Evolutionary conservation across 2,113 vertebrate species (phyloP).

Genomic region (Chloropsis hardwickii): DNA sequence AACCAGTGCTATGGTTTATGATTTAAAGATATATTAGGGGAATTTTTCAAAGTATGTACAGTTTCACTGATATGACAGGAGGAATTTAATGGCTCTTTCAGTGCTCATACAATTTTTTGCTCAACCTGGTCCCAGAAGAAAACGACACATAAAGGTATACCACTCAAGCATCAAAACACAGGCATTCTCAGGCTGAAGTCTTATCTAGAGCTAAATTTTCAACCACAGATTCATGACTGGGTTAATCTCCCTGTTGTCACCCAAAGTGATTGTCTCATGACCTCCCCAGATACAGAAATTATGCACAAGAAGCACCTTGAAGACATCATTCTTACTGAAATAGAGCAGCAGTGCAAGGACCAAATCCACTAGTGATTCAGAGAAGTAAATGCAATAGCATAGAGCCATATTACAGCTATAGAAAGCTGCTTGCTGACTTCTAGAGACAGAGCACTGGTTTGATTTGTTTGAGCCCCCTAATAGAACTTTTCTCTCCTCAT

Average conservation of each 20-base stretch:
- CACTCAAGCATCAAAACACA: not conserved
- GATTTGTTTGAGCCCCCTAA: not conserved
- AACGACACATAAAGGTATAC: not conserved
- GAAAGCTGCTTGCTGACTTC: not conserved
- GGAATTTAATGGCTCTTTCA: not conserved
- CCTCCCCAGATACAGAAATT: not conserved
- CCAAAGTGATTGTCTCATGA: not conserved
- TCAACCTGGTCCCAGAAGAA: not conserved
- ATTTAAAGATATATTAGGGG: not conserved
- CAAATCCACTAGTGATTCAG: not conserved
- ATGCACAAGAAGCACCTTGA: not conserved
- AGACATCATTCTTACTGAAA: not conserved
- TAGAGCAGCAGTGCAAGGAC: not conserved
- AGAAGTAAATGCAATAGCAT: not conserved
- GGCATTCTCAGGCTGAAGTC: not conserved
- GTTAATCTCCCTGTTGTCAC: not conserved
- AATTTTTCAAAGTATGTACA: not conserved
- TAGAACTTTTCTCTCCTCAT: not conserved
- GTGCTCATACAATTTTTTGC: not conserved
- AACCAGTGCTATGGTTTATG: not conserved
- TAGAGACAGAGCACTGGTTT: not conserved
- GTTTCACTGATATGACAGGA: not conserved
- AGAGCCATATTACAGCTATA: not conserved
- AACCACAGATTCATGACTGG: not conserved
- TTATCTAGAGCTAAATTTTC: not conserved